Conservation (phyloP, 2,797 vertebrate species). For the Acipenser ruthenus region DNA sequence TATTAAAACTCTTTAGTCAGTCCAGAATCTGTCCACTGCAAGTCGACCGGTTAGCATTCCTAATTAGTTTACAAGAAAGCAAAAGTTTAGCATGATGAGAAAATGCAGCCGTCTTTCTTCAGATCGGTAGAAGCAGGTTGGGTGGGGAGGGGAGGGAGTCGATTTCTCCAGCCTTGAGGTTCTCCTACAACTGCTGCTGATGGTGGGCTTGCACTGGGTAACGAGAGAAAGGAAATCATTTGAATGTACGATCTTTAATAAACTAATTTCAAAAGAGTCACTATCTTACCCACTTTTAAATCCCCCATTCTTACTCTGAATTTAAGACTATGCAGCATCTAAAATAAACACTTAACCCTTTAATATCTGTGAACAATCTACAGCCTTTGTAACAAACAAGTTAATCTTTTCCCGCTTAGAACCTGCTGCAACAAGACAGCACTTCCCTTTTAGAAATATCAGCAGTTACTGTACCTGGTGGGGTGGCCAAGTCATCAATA, state of each 20-base stretch:
- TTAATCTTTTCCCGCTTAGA: neutral
- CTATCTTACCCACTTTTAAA: too few species aligned
- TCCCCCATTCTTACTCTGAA: too few species aligned
- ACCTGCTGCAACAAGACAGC: neutral
- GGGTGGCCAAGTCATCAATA: conserved; percentile 2
- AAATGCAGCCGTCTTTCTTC: conserved; percentile 70
- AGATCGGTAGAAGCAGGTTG: conserved; percentile 61
- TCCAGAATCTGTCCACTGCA: conserved; percentile 76
- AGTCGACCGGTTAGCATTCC: conserved; percentile 87
- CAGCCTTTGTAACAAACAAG: neutral
- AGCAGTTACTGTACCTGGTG: conserved; percentile 1
- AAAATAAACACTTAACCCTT: neutral
- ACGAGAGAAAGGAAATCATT: conserved; percentile 27
- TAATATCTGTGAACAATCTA: neutral
- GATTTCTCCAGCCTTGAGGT: conserved; percentile 70
- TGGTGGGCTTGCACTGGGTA: conserved; percentile 93
- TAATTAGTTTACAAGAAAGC: conserved; percentile 76
- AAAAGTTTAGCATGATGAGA: conserved; percentile 60
- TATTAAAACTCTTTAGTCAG: conserved; percentile 72
- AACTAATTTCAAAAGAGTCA: too few species aligned
- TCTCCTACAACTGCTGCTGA: conserved; percentile 96
- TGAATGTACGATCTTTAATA: neutral
- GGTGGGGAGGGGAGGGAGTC: conserved; percentile 59
- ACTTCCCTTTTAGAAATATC: neutral
- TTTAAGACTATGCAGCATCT: too few species aligned